Base-by-base conservation (phyloP, 2,113 vertebrate genomes). In the Ifrita kowaldi region DNA sequence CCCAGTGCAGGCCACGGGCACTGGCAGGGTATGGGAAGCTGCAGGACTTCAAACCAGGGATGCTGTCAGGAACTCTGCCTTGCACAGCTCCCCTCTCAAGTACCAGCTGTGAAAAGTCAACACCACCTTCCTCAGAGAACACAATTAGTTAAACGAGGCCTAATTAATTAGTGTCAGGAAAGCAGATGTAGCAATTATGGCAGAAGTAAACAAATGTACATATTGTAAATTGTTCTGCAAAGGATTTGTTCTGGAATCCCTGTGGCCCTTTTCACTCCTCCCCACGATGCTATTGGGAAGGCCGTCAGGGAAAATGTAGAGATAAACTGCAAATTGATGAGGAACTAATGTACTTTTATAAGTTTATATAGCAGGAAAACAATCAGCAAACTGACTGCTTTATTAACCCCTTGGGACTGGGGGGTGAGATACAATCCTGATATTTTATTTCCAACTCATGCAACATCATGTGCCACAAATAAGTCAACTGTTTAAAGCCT, bases 91-190 rank as follows among this genome's bases (percentile, higher is more conserved):
- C 65, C 35, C 69, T 82, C 52, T 63, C 32, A 28, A n/a, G 37
- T 60, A 60, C 69, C 52, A 95, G 65, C 87, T 95, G 89, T 53
- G 81, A 87, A 95, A 63, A 77, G 49, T 91, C 62, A 95, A 28
- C 52, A 68, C 44, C 32, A 90, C 52, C 73, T 82, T 94, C 94
- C 91, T 95, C 21, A 11, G 89, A 94, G 76, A 95, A 81, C 52
- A 33, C 53, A 87, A 73, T 82, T 89, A 94, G 91, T 91, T 92
- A 87, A 77, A 92, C 4, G 18, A 76, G 56, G 49, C 65, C 86
- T 95, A 82, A 97, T 97, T 96, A 94, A 95, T 92, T 91, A 87
- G 49, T 60, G 53, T 87, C 74, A 89, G 35, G 82, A 84, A 84
- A 95, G 91, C 77, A 95, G 84, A 93, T 75, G 80, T 68, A 87